These are phyloP conservation scores for Loris lydekkerianus DNA, from an alignment of 2,797 vertebrate species.

Conservation along the genomic window DNA sequence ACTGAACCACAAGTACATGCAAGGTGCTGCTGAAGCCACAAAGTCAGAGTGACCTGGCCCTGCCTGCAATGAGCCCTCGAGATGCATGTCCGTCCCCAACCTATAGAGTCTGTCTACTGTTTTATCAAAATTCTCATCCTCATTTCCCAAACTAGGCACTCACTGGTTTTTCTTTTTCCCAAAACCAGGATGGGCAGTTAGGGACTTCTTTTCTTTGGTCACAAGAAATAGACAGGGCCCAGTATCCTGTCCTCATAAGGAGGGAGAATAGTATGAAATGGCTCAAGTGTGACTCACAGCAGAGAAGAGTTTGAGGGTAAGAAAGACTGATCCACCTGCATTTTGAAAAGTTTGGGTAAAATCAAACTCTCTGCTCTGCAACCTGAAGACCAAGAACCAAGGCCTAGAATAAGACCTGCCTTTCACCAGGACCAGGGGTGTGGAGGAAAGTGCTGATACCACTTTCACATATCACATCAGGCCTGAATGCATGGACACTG, in stretches of 20 bases:
- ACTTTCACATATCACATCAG: not conserved
- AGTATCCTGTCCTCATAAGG: not conserved
- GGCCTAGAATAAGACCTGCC: fast-evolving
- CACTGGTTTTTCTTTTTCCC: not conserved
- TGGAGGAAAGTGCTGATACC: not conserved
- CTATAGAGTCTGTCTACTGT: not conserved
- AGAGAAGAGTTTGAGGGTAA: not conserved
- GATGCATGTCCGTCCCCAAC: not conserved
- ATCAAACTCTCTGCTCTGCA: not conserved
- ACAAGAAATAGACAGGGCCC: not conserved
- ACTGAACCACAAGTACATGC: not conserved
- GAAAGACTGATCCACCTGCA: not conserved
- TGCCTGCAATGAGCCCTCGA: not conserved
- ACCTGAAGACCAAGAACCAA: not conserved
- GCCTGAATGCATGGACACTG: not conserved
- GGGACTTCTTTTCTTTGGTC: not conserved
- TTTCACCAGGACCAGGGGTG: not conserved
- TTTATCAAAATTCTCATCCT: not conserved
- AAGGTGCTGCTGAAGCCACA: not conserved
- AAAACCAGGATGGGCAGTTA: not conserved
- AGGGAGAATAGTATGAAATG: not conserved
- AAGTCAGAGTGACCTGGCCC: no score
- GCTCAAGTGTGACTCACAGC: not conserved
- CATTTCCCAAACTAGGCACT: not conserved
- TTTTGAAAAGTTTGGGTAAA: not conserved